A percentile compares a stretch with the other conserved stretches of the same genome.
Evolutionary conservation across 2,113 vertebrate genomes (phyloP).

Genomic region (Myocastor coypus): DNA sequence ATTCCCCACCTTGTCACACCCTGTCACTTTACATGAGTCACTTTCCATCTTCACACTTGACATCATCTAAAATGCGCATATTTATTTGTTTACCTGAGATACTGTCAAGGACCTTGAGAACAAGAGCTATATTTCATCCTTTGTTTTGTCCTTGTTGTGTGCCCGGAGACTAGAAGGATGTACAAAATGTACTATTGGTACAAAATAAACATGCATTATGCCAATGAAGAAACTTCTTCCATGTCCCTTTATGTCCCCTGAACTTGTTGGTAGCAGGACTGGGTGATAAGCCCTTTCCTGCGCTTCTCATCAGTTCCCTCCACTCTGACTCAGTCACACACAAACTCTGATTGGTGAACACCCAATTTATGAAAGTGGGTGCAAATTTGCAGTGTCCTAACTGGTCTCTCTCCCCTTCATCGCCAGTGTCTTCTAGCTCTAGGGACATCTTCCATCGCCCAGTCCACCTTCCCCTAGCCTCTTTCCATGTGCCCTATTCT

Average conservation of each 20-base stretch:
- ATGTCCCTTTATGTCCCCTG: not conserved
- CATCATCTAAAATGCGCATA: not conserved
- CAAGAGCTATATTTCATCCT: not conserved
- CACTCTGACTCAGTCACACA: not conserved
- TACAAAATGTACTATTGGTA: not conserved
- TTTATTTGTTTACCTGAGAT: slow-evolving; percentile 23
- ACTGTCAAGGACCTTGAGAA: not conserved
- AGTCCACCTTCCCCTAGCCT: not conserved
- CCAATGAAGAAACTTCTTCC: not conserved
- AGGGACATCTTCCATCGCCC: not conserved
- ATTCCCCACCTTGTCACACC: not conserved
- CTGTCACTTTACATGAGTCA: not conserved
- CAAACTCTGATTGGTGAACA: not conserved
- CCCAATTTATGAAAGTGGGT: too few species aligned
- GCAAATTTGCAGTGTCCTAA: not conserved
- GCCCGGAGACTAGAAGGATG: not conserved
- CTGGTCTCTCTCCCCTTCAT: not conserved
- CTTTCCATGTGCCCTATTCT: not conserved
- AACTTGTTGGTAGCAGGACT: not conserved
- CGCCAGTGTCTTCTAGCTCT: not conserved
- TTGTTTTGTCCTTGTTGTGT: not conserved
- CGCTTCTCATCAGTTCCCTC: not conserved
- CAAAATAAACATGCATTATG: not conserved
- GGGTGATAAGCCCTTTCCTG: not conserved
- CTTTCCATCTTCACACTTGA: not conserved